A percentile compares a stretch with the other conserved stretches of the same genome.
Evolutionary conservation across 2,888 invertebrate genomes (phyloP).

Genomic region (Hypselothyrea guttata): DNA sequence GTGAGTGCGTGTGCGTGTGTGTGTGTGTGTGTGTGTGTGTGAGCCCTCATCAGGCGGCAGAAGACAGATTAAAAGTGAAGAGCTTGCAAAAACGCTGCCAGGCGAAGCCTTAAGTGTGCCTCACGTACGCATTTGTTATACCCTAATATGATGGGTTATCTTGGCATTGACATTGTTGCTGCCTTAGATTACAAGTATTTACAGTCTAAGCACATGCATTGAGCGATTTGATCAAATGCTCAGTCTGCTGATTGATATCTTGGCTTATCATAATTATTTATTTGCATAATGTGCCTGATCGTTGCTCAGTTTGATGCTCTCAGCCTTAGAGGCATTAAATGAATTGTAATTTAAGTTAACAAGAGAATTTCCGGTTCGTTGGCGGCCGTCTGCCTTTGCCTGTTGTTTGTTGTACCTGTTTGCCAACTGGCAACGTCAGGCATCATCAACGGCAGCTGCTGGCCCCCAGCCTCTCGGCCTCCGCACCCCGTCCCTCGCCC

Average conservation of each 20-base stretch:
- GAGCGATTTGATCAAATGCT: background rate
- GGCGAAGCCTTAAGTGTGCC: slow-evolving; percentile 27
- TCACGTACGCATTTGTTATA: slow-evolving; percentile 17
- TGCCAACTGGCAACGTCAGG: slow-evolving; percentile 41
- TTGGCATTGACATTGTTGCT: slow-evolving; percentile 1
- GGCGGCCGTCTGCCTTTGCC: slow-evolving; percentile 1
- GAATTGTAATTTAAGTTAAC: slow-evolving; percentile 46
- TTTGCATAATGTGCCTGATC: no score
- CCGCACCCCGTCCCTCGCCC: background rate
- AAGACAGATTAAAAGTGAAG: slow-evolving; percentile 73
- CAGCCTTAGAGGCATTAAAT: slow-evolving; percentile 44
- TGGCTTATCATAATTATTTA: background rate
- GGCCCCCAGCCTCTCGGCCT: slow-evolving; percentile 10
- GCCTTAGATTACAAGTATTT: background rate
- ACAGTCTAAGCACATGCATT: background rate
- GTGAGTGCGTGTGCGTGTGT: slow-evolving; percentile 25
- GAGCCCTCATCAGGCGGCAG: slow-evolving; percentile 48
- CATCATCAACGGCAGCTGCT: slow-evolving; percentile 61
- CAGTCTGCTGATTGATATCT: background rate
- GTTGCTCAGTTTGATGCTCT: no score
- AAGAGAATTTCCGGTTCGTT: slow-evolving; percentile 54
- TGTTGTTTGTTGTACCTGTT: slow-evolving; percentile 55
- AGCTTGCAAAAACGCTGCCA: slow-evolving; percentile 50
- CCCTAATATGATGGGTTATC: slow-evolving; percentile 23
- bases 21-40: slow-evolving; percentile 29